Base-by-base conservation (phyloP, 2,888 invertebrate genomes). In the Tyria jacobaeae region DNA sequence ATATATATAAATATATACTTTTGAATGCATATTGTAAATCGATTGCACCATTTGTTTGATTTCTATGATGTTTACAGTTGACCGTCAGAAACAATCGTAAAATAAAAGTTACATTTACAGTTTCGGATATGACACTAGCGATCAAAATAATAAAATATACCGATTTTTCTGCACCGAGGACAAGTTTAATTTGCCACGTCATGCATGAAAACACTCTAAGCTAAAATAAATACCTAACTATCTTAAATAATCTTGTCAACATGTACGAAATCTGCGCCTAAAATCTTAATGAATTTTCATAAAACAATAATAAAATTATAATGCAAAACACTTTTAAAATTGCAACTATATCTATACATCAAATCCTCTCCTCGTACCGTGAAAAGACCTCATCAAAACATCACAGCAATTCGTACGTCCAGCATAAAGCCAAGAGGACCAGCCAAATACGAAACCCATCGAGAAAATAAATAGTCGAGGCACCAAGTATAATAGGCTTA, bases 251-350 rank as follows among this genome's bases (percentile, higher is more conserved):
- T 89, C 91, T 87, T 90, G 87, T 92, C 90, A 92, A 92, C 91
- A 89, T 89, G 87, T 89, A 91, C 89, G 89, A 91, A 92, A 90
- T 87, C 89, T 88, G 90, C 83, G 88, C 89, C 91, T 92, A 92
- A 89, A 91, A 89, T 90, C 89, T 91, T 92, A 91, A 88, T 90
- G 89, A 82, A 90, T 86, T 83, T 90, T 86, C 89, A 89, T 90
- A 92, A 94, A 93, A 93, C 92, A 94, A 93, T 91, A 91, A 94
- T 94, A 94, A 94, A 94, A 94, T 93, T 93, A 94, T 91, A 92
- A 94, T 93, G 91, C 91, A 92, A 94, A 94, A 93, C 92, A 92
- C 91, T 92, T 93, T 93, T 91, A 89, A 93, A 92, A 92, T 93
- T 92, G 91, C 87, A 91, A 86, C 91, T 92, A 92, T 89, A 88